Conservation (phyloP, 2,888 invertebrate genomes). For the Disparrhopalites patrizii region DNA sequence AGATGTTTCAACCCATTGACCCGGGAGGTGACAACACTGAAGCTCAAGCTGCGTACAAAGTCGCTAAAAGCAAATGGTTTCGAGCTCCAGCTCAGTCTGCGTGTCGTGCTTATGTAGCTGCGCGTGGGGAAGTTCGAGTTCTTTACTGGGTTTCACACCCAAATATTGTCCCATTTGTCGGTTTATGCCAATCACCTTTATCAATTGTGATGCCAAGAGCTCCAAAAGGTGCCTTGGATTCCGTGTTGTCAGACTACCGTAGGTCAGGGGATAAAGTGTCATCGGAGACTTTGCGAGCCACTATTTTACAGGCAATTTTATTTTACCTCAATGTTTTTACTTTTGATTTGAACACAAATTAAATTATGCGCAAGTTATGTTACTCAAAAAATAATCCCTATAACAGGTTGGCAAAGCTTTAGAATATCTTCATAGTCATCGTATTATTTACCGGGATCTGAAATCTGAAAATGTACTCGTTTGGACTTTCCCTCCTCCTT, state of each 20-base stretch:
- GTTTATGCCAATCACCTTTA: conserved; percentile 82
- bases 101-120: conserved; percentile 93
- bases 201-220: conserved; percentile 85
- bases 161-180: conserved; percentile 87
- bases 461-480: conserved; percentile 97
- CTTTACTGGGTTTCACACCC: conserved; percentile 78
- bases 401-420: conserved; percentile 82
- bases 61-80: conserved; percentile 84
- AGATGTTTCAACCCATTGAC: conserved; percentile 86
- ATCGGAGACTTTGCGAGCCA: conserved; percentile 73
- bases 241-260: conserved; percentile 75
- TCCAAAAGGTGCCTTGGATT: conserved; percentile 85
- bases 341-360: no score
- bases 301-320: conserved; percentile 68
- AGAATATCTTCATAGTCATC: conserved; percentile 87
- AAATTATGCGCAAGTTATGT: no score
- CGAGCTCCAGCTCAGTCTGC: conserved; percentile 87
- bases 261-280: conserved; percentile 78
- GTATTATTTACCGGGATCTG: conserved; percentile 88
- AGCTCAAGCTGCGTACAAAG: conserved; percentile 61
- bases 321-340: no score
- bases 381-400: no score
- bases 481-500: conserved; percentile 87
- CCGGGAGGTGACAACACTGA: conserved; percentile 67
- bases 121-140: conserved; percentile 89